phyloP scores from a whole-genome alignment of 2,113 vertebrate species.

The Perognathus longimembris region DNA sequence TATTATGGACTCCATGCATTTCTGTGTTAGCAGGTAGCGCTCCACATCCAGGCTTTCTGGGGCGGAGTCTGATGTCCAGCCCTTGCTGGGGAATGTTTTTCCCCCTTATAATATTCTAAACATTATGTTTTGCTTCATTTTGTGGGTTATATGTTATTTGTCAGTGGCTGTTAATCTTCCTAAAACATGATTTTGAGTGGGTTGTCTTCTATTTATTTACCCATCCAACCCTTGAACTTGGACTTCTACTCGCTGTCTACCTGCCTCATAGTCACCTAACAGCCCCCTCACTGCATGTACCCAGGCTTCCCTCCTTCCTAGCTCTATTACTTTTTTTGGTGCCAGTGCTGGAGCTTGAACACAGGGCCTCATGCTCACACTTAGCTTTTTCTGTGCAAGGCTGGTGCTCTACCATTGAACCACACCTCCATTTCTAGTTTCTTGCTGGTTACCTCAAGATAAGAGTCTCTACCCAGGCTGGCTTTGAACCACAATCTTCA shows the following conservation, averaged over 20 bases:
- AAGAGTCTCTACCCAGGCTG: too few relatives aligned
- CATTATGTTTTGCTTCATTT: background rate
- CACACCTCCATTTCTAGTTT: too few relatives aligned
- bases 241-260: background rate
- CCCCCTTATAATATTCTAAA: background rate
- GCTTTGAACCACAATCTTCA: too few relatives aligned
- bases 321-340: too few relatives aligned
- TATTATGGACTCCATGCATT: accelerated
- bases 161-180: background rate
- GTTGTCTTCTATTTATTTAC: too few relatives aligned
- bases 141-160: background rate
- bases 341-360: too few relatives aligned
- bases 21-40: background rate
- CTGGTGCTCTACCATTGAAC: too few relatives aligned
- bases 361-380: too few relatives aligned
- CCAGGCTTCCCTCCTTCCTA: background rate
- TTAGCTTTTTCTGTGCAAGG: too few relatives aligned
- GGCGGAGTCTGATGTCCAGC: background rate
- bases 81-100: too few relatives aligned
- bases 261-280: background rate
- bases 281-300: background rate
- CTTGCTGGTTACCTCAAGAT: too few relatives aligned
- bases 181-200: background rate
- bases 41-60: background rate
- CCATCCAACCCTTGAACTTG: background rate